Evolutionary conservation across 2,113 vertebrate species (phyloP).

Genomic region (Lamprotornis superbus): DNA sequence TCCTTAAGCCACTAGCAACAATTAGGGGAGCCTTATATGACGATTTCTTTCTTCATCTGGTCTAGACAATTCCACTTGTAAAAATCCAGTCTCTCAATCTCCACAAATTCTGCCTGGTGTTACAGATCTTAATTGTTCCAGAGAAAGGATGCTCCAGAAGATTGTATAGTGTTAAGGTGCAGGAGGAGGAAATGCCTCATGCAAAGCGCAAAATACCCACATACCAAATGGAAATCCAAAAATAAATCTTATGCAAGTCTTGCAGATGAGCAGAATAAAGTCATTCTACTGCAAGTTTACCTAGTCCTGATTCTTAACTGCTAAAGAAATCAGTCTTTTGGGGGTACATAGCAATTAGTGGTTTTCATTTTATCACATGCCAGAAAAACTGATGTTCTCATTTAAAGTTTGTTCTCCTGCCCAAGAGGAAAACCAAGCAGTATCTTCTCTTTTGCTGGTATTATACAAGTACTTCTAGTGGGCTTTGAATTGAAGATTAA

Average conservation of each 20-base stretch:
- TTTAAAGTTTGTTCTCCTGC: neutral
- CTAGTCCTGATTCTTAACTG: neutral
- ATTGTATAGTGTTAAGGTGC: neutral
- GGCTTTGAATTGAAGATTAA: neutral
- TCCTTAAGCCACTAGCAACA: neutral
- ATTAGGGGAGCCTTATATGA: neutral
- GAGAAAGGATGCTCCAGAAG: neutral
- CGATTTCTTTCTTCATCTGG: neutral
- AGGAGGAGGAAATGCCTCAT: neutral
- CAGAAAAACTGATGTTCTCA: neutral
- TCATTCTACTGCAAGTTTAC: neutral
- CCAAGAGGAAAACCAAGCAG: neutral
- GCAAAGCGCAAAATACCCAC: neutral
- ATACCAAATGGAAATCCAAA: neutral
- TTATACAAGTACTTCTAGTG: neutral
- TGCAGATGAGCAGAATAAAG: conserved; percentile 15
- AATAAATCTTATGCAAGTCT: neutral
- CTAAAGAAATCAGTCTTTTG: neutral
- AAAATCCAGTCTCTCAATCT: neutral
- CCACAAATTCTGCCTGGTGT: neutral
- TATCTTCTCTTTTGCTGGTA: neutral
- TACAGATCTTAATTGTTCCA: neutral
- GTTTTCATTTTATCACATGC: neutral
- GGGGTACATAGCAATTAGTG: neutral
- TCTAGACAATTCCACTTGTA: neutral